Percentiles rank a stretch among this genome's conserved stretches.
These are phyloP conservation scores for Tetramorium simillimum DNA, from an alignment of 1,140 invertebrate species.

Conservation along the genomic window DNA sequence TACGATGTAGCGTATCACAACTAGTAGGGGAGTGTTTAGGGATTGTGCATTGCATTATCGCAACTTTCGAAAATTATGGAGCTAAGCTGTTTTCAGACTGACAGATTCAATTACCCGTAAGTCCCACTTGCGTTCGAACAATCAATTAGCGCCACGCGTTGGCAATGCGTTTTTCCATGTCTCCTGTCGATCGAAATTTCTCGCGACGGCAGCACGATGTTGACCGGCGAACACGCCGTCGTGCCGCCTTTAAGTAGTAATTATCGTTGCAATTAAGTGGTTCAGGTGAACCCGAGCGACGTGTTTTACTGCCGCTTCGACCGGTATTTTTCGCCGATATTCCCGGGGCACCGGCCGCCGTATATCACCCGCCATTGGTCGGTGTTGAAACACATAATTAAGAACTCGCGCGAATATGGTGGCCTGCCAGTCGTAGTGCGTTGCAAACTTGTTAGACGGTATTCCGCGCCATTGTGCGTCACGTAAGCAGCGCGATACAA, in stretches of 20 bases:
- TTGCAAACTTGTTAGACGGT: slow-evolving; percentile 69
- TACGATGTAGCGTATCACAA: not conserved
- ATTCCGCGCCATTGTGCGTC: slow-evolving; percentile 65
- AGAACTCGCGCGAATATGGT: slow-evolving; percentile 75
- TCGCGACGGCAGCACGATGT: not conserved
- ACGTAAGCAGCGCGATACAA: slow-evolving; percentile 55
- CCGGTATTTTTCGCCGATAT: slow-evolving; percentile 66
- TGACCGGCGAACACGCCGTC: slow-evolving; percentile 12
- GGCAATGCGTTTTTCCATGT: slow-evolving; percentile 22
- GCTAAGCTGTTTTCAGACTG: slow-evolving; percentile 18
- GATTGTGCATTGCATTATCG: not conserved
- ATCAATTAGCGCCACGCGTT: slow-evolving; percentile 45
- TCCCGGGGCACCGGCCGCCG: slow-evolving; percentile 31
- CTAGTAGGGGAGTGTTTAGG: not conserved
- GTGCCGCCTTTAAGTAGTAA: slow-evolving; percentile 46
- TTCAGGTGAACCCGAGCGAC: slow-evolving; percentile 59
- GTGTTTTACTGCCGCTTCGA: slow-evolving; percentile 65
- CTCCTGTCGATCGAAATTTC: slow-evolving; percentile 34
- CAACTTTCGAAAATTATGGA: slow-evolving; percentile 43
- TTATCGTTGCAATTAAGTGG: slow-evolving; percentile 62
- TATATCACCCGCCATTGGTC: slow-evolving; percentile 66
- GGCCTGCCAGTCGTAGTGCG: slow-evolving; percentile 64
- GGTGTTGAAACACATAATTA: slow-evolving; percentile 74
- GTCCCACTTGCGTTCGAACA: slow-evolving; percentile 17
- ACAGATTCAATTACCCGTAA: slow-evolving; percentile 39